A percentile compares a stretch with the other conserved stretches of the same genome.
Evolutionary conservation across 2,113 vertebrate species (phyloP).

Genomic region (Etheostoma spectabile): DNA sequence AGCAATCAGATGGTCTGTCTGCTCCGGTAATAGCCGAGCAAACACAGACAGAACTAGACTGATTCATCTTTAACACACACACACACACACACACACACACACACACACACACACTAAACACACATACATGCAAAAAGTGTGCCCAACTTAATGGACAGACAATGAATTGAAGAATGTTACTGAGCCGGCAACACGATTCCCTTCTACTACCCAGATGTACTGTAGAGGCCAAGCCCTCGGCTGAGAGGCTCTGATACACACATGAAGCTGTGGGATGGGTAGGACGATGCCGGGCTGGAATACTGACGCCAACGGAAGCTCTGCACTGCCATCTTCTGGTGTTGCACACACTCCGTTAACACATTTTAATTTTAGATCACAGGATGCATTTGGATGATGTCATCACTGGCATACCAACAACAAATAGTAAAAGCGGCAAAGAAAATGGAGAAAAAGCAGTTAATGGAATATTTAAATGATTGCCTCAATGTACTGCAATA

Average conservation of each 20-base stretch:
- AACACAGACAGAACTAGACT: constrained; percentile 30
- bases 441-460: neutral
- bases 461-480: neutral
- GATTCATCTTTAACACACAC: constrained; percentile 43
- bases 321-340: constrained; percentile 82
- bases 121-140: neutral
- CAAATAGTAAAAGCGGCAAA: neutral
- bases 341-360: constrained; percentile 8
- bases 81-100: constrained; percentile 7
- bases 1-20: constrained; percentile 75
- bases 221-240: too few relatives aligned
- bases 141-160: neutral
- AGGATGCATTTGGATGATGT: neutral
- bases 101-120: constrained; percentile 10
- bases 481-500: neutral
- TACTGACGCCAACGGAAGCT: constrained; percentile 46
- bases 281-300: neutral
- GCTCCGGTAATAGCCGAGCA: constrained; percentile 56
- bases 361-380: neutral
- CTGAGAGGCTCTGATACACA: neutral
- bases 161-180: neutral
- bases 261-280: neutral
- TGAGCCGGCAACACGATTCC: neutral
- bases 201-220: neutral
- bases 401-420: neutral